Evolutionary conservation across 2,113 vertebrate genomes (phyloP).

Genomic region (Nycticorax nycticorax): DNA sequence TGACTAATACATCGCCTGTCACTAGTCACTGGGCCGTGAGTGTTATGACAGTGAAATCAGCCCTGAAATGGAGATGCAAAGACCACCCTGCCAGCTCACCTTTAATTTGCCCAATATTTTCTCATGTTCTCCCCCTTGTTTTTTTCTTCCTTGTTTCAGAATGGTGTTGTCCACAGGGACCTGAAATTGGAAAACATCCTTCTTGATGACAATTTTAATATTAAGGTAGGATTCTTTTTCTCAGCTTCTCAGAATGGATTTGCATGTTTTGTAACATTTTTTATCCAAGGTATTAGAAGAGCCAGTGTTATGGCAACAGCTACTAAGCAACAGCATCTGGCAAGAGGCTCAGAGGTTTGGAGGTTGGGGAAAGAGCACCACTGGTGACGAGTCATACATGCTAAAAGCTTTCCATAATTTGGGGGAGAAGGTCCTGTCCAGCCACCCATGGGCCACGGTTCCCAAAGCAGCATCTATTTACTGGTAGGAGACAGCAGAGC

Average conservation of each 20-base stretch:
- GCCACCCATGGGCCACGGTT: background rate
- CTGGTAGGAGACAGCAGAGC: background rate
- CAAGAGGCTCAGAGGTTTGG: constrained; percentile 8
- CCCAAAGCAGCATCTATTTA: background rate
- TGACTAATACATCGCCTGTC: constrained; percentile 74
- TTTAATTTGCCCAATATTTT: constrained; percentile 41
- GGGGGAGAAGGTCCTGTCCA: background rate
- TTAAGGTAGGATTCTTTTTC: constrained; percentile 86
- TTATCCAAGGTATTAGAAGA: constrained; percentile 4
- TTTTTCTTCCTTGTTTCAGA: constrained; percentile 79
- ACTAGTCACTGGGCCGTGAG: constrained; percentile 60
- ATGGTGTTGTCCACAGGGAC: constrained; percentile 95
- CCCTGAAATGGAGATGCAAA: constrained; percentile 46
- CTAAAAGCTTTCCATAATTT: background rate
- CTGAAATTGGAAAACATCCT: constrained; percentile 99
- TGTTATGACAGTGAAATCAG: constrained; percentile 57
- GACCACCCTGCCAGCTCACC: constrained; percentile 67
- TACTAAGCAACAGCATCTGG: constrained; percentile 43
- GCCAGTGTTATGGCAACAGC: constrained; percentile 36
- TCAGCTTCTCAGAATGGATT: background rate
- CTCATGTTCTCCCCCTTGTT: background rate
- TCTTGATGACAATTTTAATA: constrained; percentile 97
- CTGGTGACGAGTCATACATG: background rate
- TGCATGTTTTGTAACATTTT: constrained; percentile 16
- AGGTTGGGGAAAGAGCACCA: background rate